Base-by-base conservation (phyloP, 2,113 vertebrate species). In the Isurus oxyrinchus region DNA sequence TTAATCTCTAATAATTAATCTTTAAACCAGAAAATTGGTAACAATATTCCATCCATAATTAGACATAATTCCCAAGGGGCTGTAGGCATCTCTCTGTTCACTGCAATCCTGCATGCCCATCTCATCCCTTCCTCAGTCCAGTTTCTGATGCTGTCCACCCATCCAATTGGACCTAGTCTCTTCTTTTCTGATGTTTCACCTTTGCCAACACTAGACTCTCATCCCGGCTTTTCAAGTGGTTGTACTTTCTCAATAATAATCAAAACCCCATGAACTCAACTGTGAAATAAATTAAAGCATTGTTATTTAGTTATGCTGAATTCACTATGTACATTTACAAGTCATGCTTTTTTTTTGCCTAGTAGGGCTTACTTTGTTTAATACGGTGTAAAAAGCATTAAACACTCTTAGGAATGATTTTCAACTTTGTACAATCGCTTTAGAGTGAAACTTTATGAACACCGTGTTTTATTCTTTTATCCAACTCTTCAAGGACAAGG, bases 401-500 rank as follows among this genome's bases (percentile, higher is more conserved):
- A 63, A 63, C 19, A 14, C 35, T 93, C 57, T 40, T 59, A 61
- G 59, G 23, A 40, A 63, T 93, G 40, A 93, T 91, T 35, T n/a
- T 61, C 53, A 63, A 40, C 63, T 69, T 25, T 72, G 40, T 2
- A 25, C n/a, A 79, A 53, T 96, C 27, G 23, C 19, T 66, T 84
- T 63, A 96, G 13, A 96, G 35, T 3, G 72, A 0, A 19, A 94
- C 96, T 72, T 97, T 97, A 67, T 98, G 97, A 0, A 97, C 97
- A 0, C 97, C 97, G 0, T 97, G 97, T 0, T 96, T 98, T 59
- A 98, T 97, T 6, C 97, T 96, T 97, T 98, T 97, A 81, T 97
- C 97, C 23, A 98, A 96, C 86, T 98, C 98, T 96, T 98, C 98
- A 98, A 98, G 98, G 67, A 98, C 97, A 96, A 99, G 96, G 96